phyloP scores from a whole-genome alignment of 2,888 invertebrate species.

The Agriopis aurantiaria region DNA sequence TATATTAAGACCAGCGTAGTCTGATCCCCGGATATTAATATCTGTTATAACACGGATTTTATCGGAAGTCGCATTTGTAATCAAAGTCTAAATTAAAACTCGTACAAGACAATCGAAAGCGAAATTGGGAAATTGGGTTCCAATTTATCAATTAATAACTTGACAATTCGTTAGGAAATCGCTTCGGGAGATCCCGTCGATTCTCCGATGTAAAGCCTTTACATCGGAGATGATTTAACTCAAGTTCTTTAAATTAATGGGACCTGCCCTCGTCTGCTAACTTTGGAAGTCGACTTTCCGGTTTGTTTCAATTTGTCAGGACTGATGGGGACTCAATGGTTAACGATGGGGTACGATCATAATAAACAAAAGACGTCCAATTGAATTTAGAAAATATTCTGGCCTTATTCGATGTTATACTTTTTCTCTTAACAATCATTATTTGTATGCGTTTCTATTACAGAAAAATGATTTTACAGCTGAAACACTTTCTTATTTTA shows the following conservation, averaged over 20 bases:
- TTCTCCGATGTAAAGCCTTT: constrained; percentile 65
- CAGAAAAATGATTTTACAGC: not conserved
- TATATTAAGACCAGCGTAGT: constrained; percentile 29
- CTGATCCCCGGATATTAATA: constrained; percentile 43
- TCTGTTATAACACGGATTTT: constrained; percentile 38
- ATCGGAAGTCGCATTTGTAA: constrained; percentile 40
- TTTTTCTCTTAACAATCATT: constrained; percentile 2
- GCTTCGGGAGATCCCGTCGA: constrained; percentile 58
- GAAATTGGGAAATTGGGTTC: constrained; percentile 53
- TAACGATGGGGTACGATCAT: constrained; percentile 60
- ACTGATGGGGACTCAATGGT: constrained; percentile 75
- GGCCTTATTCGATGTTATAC: constrained; percentile 42
- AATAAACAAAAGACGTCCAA: constrained; percentile 70
- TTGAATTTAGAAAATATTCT: constrained; percentile 45
- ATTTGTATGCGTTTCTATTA: too few relatives aligned
- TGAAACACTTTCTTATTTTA: constrained; percentile 33
- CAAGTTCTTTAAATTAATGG: constrained; percentile 79
- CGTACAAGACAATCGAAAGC: constrained; percentile 46
- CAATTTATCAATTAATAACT: constrained; percentile 63
- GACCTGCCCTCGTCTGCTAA: constrained; percentile 70
- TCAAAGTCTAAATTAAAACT: constrained; percentile 46
- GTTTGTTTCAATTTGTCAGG: constrained; percentile 81
- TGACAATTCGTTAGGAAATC: constrained; percentile 61
- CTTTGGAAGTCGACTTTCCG: constrained; percentile 74
- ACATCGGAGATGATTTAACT: constrained; percentile 81